Conservation (phyloP, 2,888 invertebrate genomes). For the Heliconius ethilla region DNA sequence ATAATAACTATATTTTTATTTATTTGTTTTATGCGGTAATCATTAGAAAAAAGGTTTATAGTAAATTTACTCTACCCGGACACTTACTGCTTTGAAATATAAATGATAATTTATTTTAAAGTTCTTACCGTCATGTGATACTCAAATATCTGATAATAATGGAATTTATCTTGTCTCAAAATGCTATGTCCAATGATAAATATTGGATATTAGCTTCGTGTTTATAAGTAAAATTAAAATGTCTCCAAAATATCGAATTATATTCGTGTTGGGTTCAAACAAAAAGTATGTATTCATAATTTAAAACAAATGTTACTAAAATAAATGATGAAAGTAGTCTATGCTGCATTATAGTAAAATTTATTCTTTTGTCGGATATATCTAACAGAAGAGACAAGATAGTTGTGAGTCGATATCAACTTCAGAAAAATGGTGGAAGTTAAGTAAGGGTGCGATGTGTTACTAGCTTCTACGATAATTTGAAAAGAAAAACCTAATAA, state of each 20-base stretch:
- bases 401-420: background rate
- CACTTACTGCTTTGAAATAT: background rate
- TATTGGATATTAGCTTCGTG: background rate
- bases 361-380: too few species aligned
- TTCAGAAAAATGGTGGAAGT: background rate
- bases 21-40: background rate
- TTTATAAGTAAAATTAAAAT: background rate
- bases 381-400: background rate
- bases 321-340: too few species aligned
- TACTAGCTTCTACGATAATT: too few species aligned
- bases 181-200: background rate
- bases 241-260: background rate
- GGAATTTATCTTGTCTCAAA: background rate
- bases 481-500: too few species aligned
- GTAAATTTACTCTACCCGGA: background rate
- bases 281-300: background rate
- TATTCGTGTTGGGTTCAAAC: background rate
- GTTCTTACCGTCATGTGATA: background rate
- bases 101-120: background rate
- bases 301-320: too few species aligned
- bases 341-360: too few species aligned
- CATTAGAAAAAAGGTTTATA: background rate
- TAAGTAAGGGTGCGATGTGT: background rate
- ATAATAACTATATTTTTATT: background rate
- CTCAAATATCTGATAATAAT: background rate